phyloP scores from a whole-genome alignment of 1,140 invertebrate genomes.

The Drosophila watanabei region DNA sequence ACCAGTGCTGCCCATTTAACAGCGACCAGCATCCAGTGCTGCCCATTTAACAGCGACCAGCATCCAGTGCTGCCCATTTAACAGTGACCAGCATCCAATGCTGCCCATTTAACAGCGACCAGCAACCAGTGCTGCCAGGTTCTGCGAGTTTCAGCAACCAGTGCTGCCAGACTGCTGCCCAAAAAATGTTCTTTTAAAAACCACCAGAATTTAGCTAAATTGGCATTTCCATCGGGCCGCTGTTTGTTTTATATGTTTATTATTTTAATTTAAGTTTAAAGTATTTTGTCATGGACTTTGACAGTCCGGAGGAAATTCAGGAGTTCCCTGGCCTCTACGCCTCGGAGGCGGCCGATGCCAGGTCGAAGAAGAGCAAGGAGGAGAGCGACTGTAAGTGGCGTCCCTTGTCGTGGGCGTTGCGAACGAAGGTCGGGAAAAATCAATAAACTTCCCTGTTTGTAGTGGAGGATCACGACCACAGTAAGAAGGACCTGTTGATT shows the following conservation, averaged over 20 bases:
- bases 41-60: too few relatives aligned
- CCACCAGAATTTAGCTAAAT: too few relatives aligned
- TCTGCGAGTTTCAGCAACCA: too few relatives aligned
- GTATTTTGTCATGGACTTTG: constrained; percentile 91
- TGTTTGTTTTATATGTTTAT: constrained; percentile 5
- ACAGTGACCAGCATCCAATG: too few relatives aligned
- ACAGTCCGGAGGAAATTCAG: constrained; percentile 94
- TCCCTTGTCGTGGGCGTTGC: constrained; percentile 58
- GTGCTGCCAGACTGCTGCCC: too few relatives aligned
- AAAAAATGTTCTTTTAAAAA: too few relatives aligned
- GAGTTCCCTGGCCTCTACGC: constrained; percentile 96
- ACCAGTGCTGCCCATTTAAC: too few relatives aligned
- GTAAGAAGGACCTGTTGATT: constrained; percentile 91
- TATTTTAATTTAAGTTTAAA: constrained; percentile 3
- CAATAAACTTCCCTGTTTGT: constrained; percentile 17
- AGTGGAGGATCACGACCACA: constrained; percentile 92
- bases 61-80: too few relatives aligned
- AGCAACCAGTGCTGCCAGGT: too few relatives aligned
- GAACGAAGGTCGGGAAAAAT: constrained; percentile 37
- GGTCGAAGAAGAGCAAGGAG: constrained; percentile 88
- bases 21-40: too few relatives aligned
- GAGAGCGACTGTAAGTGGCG: constrained; percentile 93
- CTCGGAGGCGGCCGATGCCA: constrained; percentile 89
- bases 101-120: too few relatives aligned
- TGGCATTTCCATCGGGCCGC: background rate